Conservation (phyloP, 1,140 invertebrate genomes). For the Dreissena polymorpha region DNA sequence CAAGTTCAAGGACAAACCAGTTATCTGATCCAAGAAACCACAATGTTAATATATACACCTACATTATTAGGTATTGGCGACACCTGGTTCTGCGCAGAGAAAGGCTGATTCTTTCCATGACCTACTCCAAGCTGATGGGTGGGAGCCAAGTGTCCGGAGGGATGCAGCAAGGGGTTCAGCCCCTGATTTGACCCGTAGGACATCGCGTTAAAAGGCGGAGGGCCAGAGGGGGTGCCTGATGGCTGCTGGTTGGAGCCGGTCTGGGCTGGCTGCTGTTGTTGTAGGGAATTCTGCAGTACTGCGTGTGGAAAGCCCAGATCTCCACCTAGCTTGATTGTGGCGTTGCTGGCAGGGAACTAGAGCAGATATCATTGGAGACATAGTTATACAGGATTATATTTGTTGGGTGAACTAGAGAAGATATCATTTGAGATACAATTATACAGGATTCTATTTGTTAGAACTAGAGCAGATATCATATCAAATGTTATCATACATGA, state of each 20-base stretch:
- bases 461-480: too few relatives aligned
- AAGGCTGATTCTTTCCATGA: slow-evolving; percentile 38
- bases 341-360: slow-evolving; percentile 47
- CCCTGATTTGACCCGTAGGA: slow-evolving; percentile 63
- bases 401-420: not conserved
- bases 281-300: slow-evolving; percentile 39
- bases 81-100: slow-evolving; percentile 40
- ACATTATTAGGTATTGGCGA: slow-evolving; percentile 40
- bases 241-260: slow-evolving; percentile 23
- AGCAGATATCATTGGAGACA: too few relatives aligned
- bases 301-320: slow-evolving; percentile 40
- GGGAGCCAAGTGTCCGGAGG: slow-evolving; percentile 49
- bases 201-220: slow-evolving; percentile 64
- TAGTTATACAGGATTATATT: too few relatives aligned
- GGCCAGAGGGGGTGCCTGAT: slow-evolving; percentile 29
- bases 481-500: too few relatives aligned
- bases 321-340: slow-evolving; percentile 43
- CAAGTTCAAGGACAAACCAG: too few relatives aligned
- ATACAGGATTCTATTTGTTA: too few relatives aligned
- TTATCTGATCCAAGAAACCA: too few relatives aligned
- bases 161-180: slow-evolving; percentile 63
- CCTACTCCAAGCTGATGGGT: slow-evolving; percentile 57
- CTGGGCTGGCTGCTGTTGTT: slow-evolving; percentile 49
- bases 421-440: not conserved
- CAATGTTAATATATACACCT: not conserved